Conservation (phyloP, 2,113 vertebrate species). For the Onychorhynchus coronatus region DNA sequence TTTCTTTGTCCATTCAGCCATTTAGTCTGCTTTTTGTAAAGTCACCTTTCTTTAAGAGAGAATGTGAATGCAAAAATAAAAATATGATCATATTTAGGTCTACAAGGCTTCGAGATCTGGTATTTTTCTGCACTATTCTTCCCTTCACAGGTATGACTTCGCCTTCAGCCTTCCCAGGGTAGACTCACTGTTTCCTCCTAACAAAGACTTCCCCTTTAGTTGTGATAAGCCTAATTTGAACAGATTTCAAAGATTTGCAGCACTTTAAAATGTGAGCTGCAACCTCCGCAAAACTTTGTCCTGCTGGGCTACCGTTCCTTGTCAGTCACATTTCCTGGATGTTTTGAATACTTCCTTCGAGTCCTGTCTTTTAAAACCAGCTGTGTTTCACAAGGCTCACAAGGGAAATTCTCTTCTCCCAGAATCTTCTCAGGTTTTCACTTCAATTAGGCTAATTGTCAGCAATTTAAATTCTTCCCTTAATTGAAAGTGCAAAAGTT, state of each 20-base stretch:
- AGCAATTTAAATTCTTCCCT: neutral
- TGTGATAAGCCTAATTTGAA: neutral
- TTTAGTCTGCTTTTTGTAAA: neutral
- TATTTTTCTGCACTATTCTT: neutral
- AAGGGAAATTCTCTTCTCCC: neutral
- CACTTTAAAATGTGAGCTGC: neutral
- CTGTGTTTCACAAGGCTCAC: neutral
- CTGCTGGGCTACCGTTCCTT: neutral
- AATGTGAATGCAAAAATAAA: neutral
- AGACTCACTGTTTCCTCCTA: neutral
- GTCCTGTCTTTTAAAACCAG: neutral
- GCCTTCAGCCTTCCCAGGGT: neutral
- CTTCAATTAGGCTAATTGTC: conserved; percentile 28
- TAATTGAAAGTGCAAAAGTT: neutral
- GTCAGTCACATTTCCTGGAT: neutral
- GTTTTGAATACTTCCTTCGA: neutral
- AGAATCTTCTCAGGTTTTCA: neutral
- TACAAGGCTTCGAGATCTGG: neutral
- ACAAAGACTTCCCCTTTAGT: neutral
- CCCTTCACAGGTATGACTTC: neutral
- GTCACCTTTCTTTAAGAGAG: neutral
- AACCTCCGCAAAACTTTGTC: neutral
- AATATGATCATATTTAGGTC: neutral
- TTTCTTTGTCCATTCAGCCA: neutral
- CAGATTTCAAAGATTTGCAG: neutral